phyloP scores from a whole-genome alignment of 1,140 invertebrate genomes.

The Nasonia longicornis region DNA sequence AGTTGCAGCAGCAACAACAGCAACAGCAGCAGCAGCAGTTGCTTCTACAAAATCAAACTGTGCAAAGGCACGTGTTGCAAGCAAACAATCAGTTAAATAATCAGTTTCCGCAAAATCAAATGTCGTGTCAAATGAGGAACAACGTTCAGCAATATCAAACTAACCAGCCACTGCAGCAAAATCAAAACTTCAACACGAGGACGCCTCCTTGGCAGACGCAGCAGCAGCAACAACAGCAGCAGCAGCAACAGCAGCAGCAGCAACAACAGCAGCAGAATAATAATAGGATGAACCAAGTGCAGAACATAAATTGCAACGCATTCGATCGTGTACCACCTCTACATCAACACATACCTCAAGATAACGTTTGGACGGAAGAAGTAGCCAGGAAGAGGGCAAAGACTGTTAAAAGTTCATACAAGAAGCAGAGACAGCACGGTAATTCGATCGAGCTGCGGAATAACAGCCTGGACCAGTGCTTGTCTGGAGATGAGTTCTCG shows the following conservation, averaged over 20 bases:
- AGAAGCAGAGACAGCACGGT: conserved; percentile 71
- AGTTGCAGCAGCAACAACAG: conserved; percentile 57
- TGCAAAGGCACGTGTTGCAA: conserved; percentile 63
- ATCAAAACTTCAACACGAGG: conserved; percentile 65
- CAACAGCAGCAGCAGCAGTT: conserved; percentile 61
- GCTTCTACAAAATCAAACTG: conserved; percentile 62
- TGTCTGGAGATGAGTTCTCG: conserved; percentile 60
- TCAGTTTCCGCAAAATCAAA: conserved; percentile 69
- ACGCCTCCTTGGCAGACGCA: conserved; percentile 76
- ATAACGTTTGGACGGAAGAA: conserved; percentile 75
- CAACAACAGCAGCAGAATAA: conserved; percentile 57
- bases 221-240: conserved; percentile 60
- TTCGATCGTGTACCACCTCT: conserved; percentile 80
- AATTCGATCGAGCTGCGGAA: conserved; percentile 48
- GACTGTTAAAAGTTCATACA: conserved; percentile 67
- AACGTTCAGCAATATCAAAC: conserved; percentile 57
- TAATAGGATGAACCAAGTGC: conserved; percentile 49
- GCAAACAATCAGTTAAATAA: conserved; percentile 69
- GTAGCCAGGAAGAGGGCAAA: conserved; percentile 75
- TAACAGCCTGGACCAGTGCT: conserved; percentile 53
- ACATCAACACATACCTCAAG: conserved; percentile 76
- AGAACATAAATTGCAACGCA: conserved; percentile 63
- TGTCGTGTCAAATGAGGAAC: conserved; percentile 53
- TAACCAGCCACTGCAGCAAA: conserved; percentile 44
- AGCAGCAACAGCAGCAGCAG: conserved; percentile 58